Percentiles rank a stretch among this genome's conserved stretches.
Evolutionary conservation across 2,113 vertebrate species (phyloP).

Genomic region (Dromaius novaehollandiae): DNA sequence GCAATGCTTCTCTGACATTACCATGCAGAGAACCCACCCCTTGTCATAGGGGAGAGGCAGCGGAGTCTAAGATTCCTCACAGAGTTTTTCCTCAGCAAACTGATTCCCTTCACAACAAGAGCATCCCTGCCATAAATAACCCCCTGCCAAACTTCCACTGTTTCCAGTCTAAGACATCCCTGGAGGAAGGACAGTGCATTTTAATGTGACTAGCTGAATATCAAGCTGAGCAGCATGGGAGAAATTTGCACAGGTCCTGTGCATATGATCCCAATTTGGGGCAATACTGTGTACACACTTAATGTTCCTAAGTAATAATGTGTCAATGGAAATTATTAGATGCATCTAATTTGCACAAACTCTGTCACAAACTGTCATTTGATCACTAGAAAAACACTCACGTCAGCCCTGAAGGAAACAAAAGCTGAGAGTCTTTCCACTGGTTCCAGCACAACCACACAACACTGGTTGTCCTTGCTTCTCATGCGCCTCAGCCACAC

Average conservation of each 20-base stretch:
- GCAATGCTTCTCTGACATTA: background rate
- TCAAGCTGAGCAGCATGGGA: background rate
- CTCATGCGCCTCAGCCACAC: slow-evolving; percentile 79
- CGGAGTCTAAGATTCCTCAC: fast-evolving
- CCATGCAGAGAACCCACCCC: background rate
- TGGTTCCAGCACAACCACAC: slow-evolving; percentile 84
- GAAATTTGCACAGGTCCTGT: background rate
- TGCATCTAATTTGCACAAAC: background rate
- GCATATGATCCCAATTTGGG: background rate
- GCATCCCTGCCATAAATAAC: background rate
- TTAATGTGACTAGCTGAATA: background rate
- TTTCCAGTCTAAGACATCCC: background rate
- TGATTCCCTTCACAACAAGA: background rate
- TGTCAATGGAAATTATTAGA: background rate
- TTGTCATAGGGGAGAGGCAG: background rate
- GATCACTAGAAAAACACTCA: slow-evolving; percentile 64
- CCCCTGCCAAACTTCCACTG: background rate
- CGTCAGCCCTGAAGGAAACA: slow-evolving; percentile 82
- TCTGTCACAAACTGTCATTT: background rate
- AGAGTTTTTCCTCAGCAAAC: background rate
- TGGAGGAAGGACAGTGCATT: background rate
- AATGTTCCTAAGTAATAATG: fast-evolving
- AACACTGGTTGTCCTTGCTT: slow-evolving; percentile 61
- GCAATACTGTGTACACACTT: background rate
- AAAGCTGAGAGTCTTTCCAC: slow-evolving; percentile 86